A percentile compares a stretch with the other conserved stretches of the same genome.
phyloP scores from a whole-genome alignment of 2,888 invertebrate species.

The Aphidius colemani region DNA sequence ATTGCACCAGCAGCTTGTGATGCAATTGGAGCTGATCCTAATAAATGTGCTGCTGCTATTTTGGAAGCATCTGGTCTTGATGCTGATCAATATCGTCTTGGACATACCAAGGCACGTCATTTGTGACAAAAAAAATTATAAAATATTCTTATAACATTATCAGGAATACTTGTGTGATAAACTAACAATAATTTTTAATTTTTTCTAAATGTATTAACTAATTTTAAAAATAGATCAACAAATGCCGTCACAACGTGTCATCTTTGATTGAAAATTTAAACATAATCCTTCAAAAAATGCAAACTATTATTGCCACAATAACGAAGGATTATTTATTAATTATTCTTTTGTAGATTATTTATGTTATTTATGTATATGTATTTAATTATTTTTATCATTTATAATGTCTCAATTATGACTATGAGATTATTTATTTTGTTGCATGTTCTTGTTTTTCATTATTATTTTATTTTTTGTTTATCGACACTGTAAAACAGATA shows the following conservation, averaged over 20 bases:
- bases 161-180: no score
- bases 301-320: no score
- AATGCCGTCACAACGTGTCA: slow-evolving; percentile 8
- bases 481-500: slow-evolving; percentile 75
- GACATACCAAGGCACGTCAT: slow-evolving; percentile 96
- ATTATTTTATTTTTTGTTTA: slow-evolving; percentile 30
- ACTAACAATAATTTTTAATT: no score
- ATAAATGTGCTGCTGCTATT: slow-evolving; percentile 82
- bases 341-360: neutral
- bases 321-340: neutral
- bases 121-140: neutral
- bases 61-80: slow-evolving; percentile 84
- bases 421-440: slow-evolving; percentile 30
- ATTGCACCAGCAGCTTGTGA: slow-evolving; percentile 89
- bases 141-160: no score
- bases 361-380: slow-evolving; percentile 9
- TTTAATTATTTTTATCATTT: neutral
- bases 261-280: no score
- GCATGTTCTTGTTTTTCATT: slow-evolving; percentile 26
- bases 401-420: slow-evolving; percentile 28
- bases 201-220: neutral
- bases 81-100: slow-evolving; percentile 91
- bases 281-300: no score
- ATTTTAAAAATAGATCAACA: slow-evolving; percentile 11
- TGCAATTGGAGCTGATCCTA: slow-evolving; percentile 72